Evolutionary conservation across 2,113 vertebrate genomes (phyloP), one percentile per base, ranked within the genome.

Genomic region (Epinephelus fuscoguttatus): DNA sequence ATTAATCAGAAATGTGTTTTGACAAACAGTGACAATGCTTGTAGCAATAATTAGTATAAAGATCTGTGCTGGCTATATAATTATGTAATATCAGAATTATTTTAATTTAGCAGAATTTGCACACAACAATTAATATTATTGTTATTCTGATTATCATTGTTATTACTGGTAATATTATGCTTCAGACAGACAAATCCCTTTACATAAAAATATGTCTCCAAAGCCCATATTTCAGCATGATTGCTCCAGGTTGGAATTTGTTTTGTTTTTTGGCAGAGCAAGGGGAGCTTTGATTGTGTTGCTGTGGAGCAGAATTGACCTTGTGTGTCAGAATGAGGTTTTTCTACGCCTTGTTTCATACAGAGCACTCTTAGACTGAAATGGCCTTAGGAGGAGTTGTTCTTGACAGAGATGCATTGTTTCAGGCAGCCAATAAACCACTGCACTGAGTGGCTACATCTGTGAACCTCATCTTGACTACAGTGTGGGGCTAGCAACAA

Each of bases 401-500:
- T 94, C 91, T 82, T 92, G 92, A 94, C 93, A 94, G 94, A 94
- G 93, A 93, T 90, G 87, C 93, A 93, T 96, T 95, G 94, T 95
- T 85, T 88, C 89, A 82, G 88, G 86, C 83, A 89, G 90, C 92
- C 91, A 93, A 93, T 94, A 95, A 94, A 94, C 85, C 88, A 89
- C 83, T 76, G 91, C 91, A 85, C 75, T 94, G 93, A 95, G 94
- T 94, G 92, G 92, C 90, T 92, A 94, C 93, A 94, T 94, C 91
- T 95, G 93, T 93, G 94, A 94, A 94, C 92, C 93, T 95, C 93
- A 94, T 95, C 94, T 93, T 89, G 89, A 92, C 94, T 92, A 94
- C 91, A 92, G 94, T 92, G 93, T 67, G 87, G 82, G 86, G 86
- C 91, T 92, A 93, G 78, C 91, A 89, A 93, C 89, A 95, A 88